Conservation (phyloP, 2,888 invertebrate species). For the Apotomis turbidana region DNA sequence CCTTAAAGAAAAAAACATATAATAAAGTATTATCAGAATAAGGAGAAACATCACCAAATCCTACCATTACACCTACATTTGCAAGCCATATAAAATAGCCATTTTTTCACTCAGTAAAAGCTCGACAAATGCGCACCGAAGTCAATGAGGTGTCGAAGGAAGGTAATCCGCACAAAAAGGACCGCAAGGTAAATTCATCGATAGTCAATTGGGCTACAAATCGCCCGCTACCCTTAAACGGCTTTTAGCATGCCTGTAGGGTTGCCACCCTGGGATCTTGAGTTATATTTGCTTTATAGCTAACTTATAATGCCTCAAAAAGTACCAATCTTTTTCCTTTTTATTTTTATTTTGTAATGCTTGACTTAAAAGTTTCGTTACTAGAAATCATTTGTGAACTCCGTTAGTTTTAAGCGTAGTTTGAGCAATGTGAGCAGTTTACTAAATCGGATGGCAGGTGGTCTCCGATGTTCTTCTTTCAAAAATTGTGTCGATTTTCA, state of each 20-base stretch:
- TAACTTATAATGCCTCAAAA: not conserved
- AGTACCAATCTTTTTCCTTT: too few relatives aligned
- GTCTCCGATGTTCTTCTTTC: too few relatives aligned
- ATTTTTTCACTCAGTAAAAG: conserved; percentile 20
- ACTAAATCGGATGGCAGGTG: too few relatives aligned
- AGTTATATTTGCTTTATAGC: not conserved
- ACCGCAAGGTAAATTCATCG: conserved; percentile 69
- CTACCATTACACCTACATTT: conserved; percentile 17
- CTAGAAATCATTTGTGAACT: too few relatives aligned
- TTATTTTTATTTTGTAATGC: too few relatives aligned
- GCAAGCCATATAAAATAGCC: conserved; percentile 9
- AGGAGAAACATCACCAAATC: not conserved
- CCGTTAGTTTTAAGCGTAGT: too few relatives aligned
- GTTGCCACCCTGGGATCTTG: conserved; percentile 3
- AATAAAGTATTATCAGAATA: too few relatives aligned
- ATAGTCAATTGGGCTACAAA: conserved; percentile 71
- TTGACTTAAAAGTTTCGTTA: too few relatives aligned
- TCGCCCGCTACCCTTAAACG: conserved; percentile 35
- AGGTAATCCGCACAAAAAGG: conserved; percentile 40
- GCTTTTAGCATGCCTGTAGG: conserved; percentile 34
- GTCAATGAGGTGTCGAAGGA: conserved; percentile 36
- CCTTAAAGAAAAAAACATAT: too few relatives aligned
- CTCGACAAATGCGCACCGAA: conserved; percentile 13
- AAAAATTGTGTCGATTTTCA: too few relatives aligned
- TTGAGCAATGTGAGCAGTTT: too few relatives aligned